Base-by-base conservation (phyloP, 1,140 invertebrate species). In the Drosophila pandora region DNA sequence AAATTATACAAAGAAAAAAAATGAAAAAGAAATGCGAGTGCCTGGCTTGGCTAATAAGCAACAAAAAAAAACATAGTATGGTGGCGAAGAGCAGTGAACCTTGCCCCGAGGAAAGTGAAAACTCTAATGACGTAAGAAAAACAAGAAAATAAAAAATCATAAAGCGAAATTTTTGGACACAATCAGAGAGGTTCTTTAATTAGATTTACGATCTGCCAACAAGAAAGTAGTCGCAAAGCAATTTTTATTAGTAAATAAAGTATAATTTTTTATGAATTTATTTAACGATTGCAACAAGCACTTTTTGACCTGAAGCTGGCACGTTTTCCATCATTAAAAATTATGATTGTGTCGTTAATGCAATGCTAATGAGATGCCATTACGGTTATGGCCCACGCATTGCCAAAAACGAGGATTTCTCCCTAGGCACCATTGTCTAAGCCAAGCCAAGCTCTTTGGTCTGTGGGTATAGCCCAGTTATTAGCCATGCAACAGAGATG, bases 241-340 rank as follows among this genome's bases (percentile, higher is more conserved):
- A 9, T 63, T 39, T 13, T 28, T 73, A 50, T 23, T 13, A 3
- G 34, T n/a, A 37, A 12, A 12, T 34, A 10, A 37, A 37, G 3
- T 37, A 3, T 37, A 3, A 37, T 37, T 37, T 47, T 41, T 56
- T 43, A 37, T 37, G 30, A 23, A 48, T 45, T 43, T 71, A 45
- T 59, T 62, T 68, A 52, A 73, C 43, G 56, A 48, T 48, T 48
- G 12, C 43, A 43, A 43, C n/a, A 21, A n/a, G n/a, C n/a, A n/a
- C n/a, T n/a, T 48, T 68, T 55, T 37, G 80, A 75, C 54, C 60
- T 17, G 60, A 54, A 59, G 68, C 55, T 72, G 80, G 59, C 80
- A 84, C 72, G 81, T 80, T 85, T 84, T 84, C 67, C 80, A 84
- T 79, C 71, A 83, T 85, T 82, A 63, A 87, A 82, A 88, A 75